Evolutionary conservation across 2,888 invertebrate genomes (phyloP).

Genomic region (Drosophila prostipennis): DNA sequence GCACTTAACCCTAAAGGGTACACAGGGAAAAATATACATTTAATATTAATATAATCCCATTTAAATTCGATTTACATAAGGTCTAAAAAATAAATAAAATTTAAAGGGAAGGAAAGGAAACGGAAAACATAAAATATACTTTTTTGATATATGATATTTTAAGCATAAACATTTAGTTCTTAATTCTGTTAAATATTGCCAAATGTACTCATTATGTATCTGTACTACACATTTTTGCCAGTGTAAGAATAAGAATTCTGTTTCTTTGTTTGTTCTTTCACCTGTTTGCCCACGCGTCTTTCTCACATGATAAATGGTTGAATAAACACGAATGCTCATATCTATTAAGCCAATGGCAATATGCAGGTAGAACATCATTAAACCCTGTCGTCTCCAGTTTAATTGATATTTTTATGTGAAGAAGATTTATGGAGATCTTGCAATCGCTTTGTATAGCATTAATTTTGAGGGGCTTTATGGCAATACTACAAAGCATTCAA

Average conservation of each 20-base stretch:
- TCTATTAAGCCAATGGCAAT: constrained; percentile 17
- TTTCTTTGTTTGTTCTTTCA: constrained; percentile 32
- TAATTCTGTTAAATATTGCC: too few relatives aligned
- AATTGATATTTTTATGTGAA: constrained; percentile 40
- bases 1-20: constrained; percentile 30
- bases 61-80: too few relatives aligned
- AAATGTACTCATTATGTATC: too few relatives aligned
- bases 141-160: too few relatives aligned
- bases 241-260: constrained; percentile 27
- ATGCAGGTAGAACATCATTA: constrained; percentile 45
- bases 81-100: too few relatives aligned
- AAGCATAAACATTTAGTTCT: too few relatives aligned
- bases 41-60: too few relatives aligned
- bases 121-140: too few relatives aligned
- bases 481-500: not conserved
- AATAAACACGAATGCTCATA: constrained; percentile 20
- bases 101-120: too few relatives aligned
- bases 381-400: constrained; percentile 28
- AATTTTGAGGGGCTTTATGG: constrained; percentile 14
- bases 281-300: constrained; percentile 36
- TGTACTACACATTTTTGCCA: not conserved
- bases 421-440: constrained; percentile 23
- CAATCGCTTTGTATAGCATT: constrained; percentile 13
- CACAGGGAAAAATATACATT: not conserved
- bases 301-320: constrained; percentile 48